Evolutionary conservation across 2,113 vertebrate species (phyloP).

Genomic region (Marcusenius ussheri): DNA sequence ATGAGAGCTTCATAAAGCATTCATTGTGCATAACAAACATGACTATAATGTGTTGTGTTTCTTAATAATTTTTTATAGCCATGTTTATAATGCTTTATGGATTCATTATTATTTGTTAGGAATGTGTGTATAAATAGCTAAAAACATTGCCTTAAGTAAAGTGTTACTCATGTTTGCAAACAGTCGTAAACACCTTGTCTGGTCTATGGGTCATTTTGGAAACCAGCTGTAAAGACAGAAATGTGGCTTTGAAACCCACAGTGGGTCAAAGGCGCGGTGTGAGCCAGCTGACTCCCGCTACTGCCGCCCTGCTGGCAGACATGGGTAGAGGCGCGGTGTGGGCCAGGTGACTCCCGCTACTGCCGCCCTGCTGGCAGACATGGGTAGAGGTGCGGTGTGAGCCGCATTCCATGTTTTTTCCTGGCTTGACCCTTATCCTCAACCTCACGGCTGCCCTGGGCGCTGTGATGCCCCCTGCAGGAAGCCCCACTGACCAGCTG

Average conservation of each 20-base stretch:
- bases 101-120: too few relatives aligned
- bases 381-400: too few relatives aligned
- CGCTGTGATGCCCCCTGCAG: not conserved
- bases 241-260: too few relatives aligned
- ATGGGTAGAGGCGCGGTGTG: not conserved
- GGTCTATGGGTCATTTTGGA: not conserved
- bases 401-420: not conserved
- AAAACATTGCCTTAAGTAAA: too few relatives aligned
- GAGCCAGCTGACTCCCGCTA: not conserved
- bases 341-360: too few relatives aligned
- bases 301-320: not conserved
- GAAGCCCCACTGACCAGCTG: not conserved
- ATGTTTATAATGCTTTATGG: too few relatives aligned
- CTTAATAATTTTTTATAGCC: too few relatives aligned
- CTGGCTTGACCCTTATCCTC: not conserved
- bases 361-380: too few relatives aligned
- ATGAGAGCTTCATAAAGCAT: too few relatives aligned
- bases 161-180: not conserved
- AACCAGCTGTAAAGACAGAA: not conserved
- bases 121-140: too few relatives aligned
- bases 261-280: not conserved
- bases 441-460: conserved; percentile 6
- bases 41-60: too few relatives aligned
- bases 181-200: not conserved
- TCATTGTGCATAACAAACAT: too few relatives aligned